These are phyloP conservation scores for Nomada ferruginata DNA, from an alignment of 2,888 invertebrate species.

Conservation along the genomic window DNA sequence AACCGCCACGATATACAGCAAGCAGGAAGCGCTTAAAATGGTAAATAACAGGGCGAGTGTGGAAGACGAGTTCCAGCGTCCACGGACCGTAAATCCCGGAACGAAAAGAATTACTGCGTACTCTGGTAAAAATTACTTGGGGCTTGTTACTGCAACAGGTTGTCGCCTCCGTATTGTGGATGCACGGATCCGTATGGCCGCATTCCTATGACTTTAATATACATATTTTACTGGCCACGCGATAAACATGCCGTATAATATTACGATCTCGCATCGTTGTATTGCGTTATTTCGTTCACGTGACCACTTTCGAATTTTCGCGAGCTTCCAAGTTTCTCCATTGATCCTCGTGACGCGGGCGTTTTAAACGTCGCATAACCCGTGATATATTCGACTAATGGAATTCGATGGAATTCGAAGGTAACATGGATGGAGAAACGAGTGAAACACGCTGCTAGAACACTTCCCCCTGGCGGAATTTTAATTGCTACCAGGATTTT, in stretches of 20 bases:
- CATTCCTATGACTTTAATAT: conserved; percentile 35
- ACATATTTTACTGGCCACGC: conserved; percentile 27
- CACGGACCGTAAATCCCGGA: conserved; percentile 48
- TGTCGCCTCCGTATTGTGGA: conserved; percentile 48
- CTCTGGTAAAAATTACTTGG: conserved; percentile 61
- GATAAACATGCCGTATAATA: conserved; percentile 9
- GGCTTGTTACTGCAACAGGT: conserved; percentile 69
- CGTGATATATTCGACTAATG: conserved; percentile 1
- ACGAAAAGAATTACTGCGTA: conserved; percentile 52
- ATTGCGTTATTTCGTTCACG: background rate
- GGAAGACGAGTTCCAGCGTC: conserved; percentile 9
- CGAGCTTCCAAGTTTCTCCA: no score
- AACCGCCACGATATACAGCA: background rate
- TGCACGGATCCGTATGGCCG: conserved; percentile 33
- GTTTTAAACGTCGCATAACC: background rate
- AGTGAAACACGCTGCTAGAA: background rate
- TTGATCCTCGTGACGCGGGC: no score
- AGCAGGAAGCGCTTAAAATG: background rate
- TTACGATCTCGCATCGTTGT: background rate
- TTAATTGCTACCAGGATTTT: conserved; percentile 11
- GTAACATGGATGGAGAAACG: no score
- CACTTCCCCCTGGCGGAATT: conserved; percentile 7
- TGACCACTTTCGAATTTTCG: background rate
- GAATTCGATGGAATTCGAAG: conserved; percentile 7
- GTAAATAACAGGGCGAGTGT: conserved; percentile 48